Base-by-base conservation (phyloP, 2,888 invertebrate species). In the Erebia palarica region DNA sequence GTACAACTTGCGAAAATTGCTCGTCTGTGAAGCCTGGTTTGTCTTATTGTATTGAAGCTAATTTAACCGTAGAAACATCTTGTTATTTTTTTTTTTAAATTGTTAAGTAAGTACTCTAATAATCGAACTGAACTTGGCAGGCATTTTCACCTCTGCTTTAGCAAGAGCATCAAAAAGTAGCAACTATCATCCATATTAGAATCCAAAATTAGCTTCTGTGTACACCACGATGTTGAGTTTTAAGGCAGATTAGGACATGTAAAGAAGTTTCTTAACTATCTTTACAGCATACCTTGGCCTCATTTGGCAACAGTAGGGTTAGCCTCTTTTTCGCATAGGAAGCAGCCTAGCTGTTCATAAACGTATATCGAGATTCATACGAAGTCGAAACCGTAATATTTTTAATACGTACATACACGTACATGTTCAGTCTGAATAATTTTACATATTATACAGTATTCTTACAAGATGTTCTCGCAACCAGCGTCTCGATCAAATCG, bases 1-100 rank as follows among this genome's bases (percentile, higher is more conserved):
- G 88, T 86, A 85, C 88, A 88, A 87, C 85, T 85, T 84, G 87
- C 86, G 85, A 88, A 88, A 90, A 89, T 88, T 87, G 85, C 81
- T 84, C 82, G 85, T 80, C 79, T 79, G 80, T 77, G 78, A 84
- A 87, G 87, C 87, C 86, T 85, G n/a, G 60, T 61, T 85, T 82
- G 80, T 79, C 77, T 72, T 77, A 75, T 75, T 75, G 75, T 73
- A 72, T 73, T 68, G 64, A 68, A 75, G 58, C 61, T 66, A 68
- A 71, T 59, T 7, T 58, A 11, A 55, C 16, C 18, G 10, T 10
- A 10, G 3, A 16, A n/a, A 13, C 9, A 36, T 27, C 36, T 36
- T 8, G 9, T 55, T 55, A 55, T 55, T 16, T 10, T 11, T 5
- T 47, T 4, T 47, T 5, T 11, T 11, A 13, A 47, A 11, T 16